phyloP scores from a whole-genome alignment of 2,888 invertebrate genomes.

The Cerastis rubricosa region DNA sequence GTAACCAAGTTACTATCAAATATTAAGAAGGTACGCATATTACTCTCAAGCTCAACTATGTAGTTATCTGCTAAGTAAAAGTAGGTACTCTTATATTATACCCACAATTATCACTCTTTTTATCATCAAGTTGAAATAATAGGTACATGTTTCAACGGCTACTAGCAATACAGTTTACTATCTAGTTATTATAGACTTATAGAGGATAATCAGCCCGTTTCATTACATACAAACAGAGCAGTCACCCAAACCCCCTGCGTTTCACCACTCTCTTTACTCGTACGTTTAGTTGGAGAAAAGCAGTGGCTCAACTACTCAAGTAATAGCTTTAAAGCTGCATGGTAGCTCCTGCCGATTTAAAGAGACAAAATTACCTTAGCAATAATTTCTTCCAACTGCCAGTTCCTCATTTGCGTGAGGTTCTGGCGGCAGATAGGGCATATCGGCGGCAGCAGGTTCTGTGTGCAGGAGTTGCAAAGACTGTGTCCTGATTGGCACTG shows the following conservation, averaged over 20 bases:
- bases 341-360: background rate
- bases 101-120: background rate
- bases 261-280: background rate
- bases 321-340: background rate
- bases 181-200: background rate
- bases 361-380: slow-evolving; percentile 73
- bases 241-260: background rate
- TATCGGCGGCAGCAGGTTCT: slow-evolving; percentile 75
- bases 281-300: background rate
- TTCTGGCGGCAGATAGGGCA: slow-evolving; percentile 86
- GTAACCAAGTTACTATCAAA: background rate
- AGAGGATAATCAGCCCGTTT: background rate
- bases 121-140: background rate
- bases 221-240: background rate
- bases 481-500: slow-evolving; percentile 87
- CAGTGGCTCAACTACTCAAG: background rate
- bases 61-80: background rate
- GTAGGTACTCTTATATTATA: background rate
- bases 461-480: slow-evolving; percentile 82
- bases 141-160: background rate
- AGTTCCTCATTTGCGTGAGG: slow-evolving; percentile 87
- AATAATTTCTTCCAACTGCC: slow-evolving; percentile 84
- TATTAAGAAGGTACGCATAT: too few species aligned
- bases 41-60: background rate
- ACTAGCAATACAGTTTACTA: background rate